A percentile compares a stretch with the other conserved stretches of the same genome.
These are phyloP conservation scores for Gastrophysa polygoni DNA, from an alignment of 2,888 invertebrate genomes.

Conservation along the genomic window DNA sequence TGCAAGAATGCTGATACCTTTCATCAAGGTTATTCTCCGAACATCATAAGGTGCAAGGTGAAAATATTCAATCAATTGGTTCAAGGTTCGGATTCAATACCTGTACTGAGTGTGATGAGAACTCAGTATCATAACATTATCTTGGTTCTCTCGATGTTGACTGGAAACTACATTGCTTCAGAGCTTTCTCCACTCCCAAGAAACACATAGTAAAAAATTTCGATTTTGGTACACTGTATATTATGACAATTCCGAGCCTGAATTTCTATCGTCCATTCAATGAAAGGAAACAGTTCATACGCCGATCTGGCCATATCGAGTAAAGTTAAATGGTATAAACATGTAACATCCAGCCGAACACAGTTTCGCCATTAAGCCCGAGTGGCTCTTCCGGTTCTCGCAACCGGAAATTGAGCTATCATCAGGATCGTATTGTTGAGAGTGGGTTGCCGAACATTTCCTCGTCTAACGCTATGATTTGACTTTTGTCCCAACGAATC, in stretches of 20 bases:
- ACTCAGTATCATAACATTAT: no score
- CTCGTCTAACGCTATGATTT: not conserved
- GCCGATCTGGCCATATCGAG: constrained; percentile 18
- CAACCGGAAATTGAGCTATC: constrained; percentile 48
- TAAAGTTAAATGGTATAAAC: constrained; percentile 55
- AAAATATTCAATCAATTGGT: no score
- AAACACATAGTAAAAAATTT: no score
- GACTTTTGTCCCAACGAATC: not conserved
- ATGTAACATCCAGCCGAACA: constrained; percentile 52
- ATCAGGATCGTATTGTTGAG: constrained; percentile 39
- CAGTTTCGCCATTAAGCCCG: constrained; percentile 53
- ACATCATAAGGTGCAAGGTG: no score
- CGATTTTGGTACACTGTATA: no score
- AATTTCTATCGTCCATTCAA: constrained; percentile 7
- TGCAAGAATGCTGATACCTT: no score
- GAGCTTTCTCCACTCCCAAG: no score
- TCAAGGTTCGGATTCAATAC: no score
- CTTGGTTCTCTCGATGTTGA: no score
- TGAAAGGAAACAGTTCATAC: constrained; percentile 21
- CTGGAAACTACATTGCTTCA: no score
- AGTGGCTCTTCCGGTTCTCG: constrained; percentile 51
- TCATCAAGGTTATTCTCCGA: no score
- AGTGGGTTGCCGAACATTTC: not conserved
- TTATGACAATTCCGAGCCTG: not conserved
- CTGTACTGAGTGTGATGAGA: no score